phyloP scores from a whole-genome alignment of 2,113 vertebrate species.

The Dipodomys merriami region DNA sequence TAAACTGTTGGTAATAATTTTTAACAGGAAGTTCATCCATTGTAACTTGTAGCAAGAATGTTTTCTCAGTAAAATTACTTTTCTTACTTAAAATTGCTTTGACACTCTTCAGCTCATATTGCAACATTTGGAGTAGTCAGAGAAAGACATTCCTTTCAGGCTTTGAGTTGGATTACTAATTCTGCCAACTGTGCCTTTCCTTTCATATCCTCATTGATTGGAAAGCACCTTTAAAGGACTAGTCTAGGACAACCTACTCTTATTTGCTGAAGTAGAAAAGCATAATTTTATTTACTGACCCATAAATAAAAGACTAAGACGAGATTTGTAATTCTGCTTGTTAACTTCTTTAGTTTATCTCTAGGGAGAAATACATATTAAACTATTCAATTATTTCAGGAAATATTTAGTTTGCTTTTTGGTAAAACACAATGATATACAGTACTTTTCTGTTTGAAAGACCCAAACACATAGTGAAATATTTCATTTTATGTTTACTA shows the following conservation, averaged over 20 bases:
- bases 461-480: background rate
- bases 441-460: background rate
- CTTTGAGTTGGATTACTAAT: conserved; percentile 28
- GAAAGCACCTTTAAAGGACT: conserved; percentile 71
- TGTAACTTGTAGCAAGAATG: conserved; percentile 55
- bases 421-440: too few relatives aligned
- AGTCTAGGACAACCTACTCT: conserved; percentile 61
- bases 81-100: conserved; percentile 58
- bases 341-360: conserved; percentile 27
- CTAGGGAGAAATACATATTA: background rate
- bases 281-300: conserved; percentile 63
- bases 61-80: conserved; percentile 48
- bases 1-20: conserved; percentile 3
- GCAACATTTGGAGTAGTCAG: conserved; percentile 56
- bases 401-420: conserved; percentile 48
- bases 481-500: background rate
- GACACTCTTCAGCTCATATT: conserved; percentile 62
- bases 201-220: conserved; percentile 63
- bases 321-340: conserved; percentile 36
- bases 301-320: conserved; percentile 27
- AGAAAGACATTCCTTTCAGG: conserved; percentile 34
- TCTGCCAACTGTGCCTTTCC: conserved; percentile 68
- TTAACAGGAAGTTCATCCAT: conserved; percentile 40
- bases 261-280: conserved; percentile 48
- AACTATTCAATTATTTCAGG: conserved; percentile 13